Conservation (phyloP, 2,888 invertebrate species). For the Dryobotodes eremita region DNA sequence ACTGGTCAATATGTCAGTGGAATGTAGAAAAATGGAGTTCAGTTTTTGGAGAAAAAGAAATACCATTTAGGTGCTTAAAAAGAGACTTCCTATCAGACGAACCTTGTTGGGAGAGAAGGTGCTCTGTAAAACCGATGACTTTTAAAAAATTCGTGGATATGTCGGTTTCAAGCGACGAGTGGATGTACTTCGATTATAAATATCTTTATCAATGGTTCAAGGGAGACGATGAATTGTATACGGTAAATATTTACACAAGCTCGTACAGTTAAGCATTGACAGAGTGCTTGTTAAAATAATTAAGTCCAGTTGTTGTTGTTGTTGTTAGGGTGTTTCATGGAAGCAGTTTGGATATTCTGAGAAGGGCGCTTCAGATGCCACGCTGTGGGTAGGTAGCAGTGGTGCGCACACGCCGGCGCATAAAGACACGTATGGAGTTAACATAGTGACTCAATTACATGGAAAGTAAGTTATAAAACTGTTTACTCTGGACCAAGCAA, state of each 20-base stretch:
- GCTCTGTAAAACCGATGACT: constrained; percentile 90
- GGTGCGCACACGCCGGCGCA: constrained; percentile 98
- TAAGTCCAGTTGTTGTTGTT: constrained; percentile 33
- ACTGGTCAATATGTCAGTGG: constrained; percentile 92
- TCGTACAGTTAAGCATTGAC: neutral
- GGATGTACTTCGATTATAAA: constrained; percentile 97
- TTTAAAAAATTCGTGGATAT: constrained; percentile 92
- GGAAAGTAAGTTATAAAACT: constrained; percentile 92
- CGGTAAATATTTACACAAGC: constrained; percentile 81
- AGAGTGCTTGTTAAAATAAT: constrained; percentile 24
- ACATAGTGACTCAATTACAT: constrained; percentile 96
- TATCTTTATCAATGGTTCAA: constrained; percentile 93
- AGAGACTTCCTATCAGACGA: constrained; percentile 83
- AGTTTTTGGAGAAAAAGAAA: constrained; percentile 88
- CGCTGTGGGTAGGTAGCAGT: constrained; percentile 96
- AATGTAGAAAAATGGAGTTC: constrained; percentile 91
- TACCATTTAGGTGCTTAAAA: constrained; percentile 90
- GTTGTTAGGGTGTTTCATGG: constrained; percentile 89
- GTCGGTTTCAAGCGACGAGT: constrained; percentile 85
- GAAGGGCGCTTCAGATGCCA: constrained; percentile 92
- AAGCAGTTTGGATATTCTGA: constrained; percentile 93
- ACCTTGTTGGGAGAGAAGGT: constrained; percentile 95
- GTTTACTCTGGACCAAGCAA: neutral
- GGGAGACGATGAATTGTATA: constrained; percentile 89
- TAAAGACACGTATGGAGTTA: constrained; percentile 98